Evolutionary conservation across 2,888 invertebrate species (phyloP).

Genomic region (Conops quadrifasciatus): DNA sequence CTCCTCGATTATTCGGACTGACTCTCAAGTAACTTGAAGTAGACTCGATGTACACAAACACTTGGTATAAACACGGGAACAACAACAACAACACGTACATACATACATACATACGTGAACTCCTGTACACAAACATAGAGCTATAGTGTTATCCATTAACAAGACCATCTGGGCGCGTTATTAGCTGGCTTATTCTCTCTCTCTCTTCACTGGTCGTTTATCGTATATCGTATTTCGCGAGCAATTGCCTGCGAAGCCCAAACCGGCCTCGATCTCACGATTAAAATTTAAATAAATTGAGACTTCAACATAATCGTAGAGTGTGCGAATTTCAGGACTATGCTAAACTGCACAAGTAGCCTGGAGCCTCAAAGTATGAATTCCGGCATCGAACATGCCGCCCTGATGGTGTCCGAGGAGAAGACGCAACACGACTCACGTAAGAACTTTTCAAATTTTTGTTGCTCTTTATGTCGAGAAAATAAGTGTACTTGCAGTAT

Average conservation of each 20-base stretch:
- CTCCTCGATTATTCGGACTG: no score
- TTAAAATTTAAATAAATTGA: constrained; percentile 45
- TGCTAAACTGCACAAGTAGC: constrained; percentile 95
- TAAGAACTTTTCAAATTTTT: constrained; percentile 67
- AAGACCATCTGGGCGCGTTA: no score
- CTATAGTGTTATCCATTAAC: not conserved
- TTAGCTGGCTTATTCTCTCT: no score
- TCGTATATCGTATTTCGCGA: no score
- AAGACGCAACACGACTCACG: constrained; percentile 83
- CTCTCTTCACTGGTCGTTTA: no score
- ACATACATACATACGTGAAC: not conserved
- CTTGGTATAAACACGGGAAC: not conserved
- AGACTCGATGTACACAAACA: constrained; percentile 7
- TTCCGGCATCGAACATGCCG: constrained; percentile 78
- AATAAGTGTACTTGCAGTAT: constrained; percentile 42
- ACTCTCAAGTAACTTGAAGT: constrained; percentile 24
- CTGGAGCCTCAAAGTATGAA: constrained; percentile 87
- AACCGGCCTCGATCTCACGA: constrained; percentile 35
- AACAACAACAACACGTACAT: constrained; percentile 8
- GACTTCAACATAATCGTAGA: constrained; percentile 68
- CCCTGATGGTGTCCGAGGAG: constrained; percentile 80
- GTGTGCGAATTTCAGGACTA: constrained; percentile 80
- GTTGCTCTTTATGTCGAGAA: constrained; percentile 28
- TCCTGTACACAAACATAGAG: no score
- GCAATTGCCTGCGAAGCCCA: no score